phyloP scores from a whole-genome alignment of 2,888 invertebrate genomes.

The Heliconius ismenius region DNA sequence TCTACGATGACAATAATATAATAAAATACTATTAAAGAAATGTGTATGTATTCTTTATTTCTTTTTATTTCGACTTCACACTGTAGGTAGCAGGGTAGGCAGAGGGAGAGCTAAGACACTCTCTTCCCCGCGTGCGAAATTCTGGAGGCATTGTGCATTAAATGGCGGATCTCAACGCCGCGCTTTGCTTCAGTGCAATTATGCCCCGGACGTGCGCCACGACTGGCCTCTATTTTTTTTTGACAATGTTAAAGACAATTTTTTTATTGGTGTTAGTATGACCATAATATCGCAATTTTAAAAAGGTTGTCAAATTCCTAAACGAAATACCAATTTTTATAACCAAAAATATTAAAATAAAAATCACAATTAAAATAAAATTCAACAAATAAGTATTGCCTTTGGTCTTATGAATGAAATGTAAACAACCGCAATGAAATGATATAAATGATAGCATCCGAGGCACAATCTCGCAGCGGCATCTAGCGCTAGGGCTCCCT shows the following conservation, averaged over 20 bases:
- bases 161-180: too few relatives aligned
- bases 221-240: background rate
- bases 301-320: background rate
- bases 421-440: conserved; percentile 78
- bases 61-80: too few relatives aligned
- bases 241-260: background rate
- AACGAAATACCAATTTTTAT: background rate
- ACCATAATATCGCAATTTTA: background rate
- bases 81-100: too few relatives aligned
- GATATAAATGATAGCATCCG: conserved; percentile 73
- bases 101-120: too few relatives aligned
- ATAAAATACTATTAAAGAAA: background rate
- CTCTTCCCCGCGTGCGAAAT: too few relatives aligned
- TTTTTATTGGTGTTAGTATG: background rate
- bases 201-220: too few relatives aligned
- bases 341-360: background rate
- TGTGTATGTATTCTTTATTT: too few relatives aligned
- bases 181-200: too few relatives aligned
- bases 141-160: too few relatives aligned
- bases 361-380: conserved; percentile 10
- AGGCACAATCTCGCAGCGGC: conserved; percentile 71
- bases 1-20: background rate
- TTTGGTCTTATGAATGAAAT: conserved; percentile 64
- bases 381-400: conserved; percentile 38
- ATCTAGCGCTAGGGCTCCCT: conserved; percentile 59